Evolutionary conservation across 2,113 vertebrate species (phyloP).

Genomic region (Aix galericulata): DNA sequence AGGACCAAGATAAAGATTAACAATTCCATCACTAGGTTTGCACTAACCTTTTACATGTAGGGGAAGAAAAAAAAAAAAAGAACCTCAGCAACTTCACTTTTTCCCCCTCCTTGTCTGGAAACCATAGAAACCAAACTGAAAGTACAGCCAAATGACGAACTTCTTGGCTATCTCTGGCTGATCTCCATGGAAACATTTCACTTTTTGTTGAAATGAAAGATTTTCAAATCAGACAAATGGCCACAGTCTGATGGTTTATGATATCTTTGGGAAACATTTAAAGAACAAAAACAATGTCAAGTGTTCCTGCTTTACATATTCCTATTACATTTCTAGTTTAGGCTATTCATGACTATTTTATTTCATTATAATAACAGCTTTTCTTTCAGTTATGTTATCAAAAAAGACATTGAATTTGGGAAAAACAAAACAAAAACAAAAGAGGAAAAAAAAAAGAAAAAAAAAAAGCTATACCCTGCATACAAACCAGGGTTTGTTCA

Average conservation of each 20-base stretch:
- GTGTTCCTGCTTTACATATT: slow-evolving; percentile 36
- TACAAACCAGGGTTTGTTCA: not conserved
- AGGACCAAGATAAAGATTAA: not conserved
- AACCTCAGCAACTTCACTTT: slow-evolving; percentile 65
- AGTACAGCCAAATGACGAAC: slow-evolving; percentile 77
- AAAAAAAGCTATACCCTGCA: not conserved
- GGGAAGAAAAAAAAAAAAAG: slow-evolving; percentile 3
- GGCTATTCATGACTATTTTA: not conserved
- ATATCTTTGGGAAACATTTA: slow-evolving; percentile 52
- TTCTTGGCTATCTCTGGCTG: slow-evolving; percentile 83
- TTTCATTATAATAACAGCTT: slow-evolving; percentile 1
- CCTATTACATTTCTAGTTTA: not conserved
- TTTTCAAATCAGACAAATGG: slow-evolving; percentile 70
- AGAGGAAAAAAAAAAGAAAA: not conserved
- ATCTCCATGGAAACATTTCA: slow-evolving; percentile 86
- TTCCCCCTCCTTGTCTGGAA: slow-evolving; percentile 73
- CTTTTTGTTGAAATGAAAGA: slow-evolving; percentile 75
- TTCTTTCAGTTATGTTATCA: not conserved
- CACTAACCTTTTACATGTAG: slow-evolving; percentile 58
- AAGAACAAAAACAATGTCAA: slow-evolving; percentile 20
- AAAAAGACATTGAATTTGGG: not conserved
- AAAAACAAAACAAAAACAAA: too few relatives aligned
- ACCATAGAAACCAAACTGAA: slow-evolving; percentile 84
- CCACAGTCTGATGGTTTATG: slow-evolving; percentile 64
- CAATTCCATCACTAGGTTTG: slow-evolving; percentile 39